Percentiles rank a stretch among this genome's conserved stretches.
These are phyloP conservation scores for Lamprologus speciosus DNA, from an alignment of 2,113 vertebrate species.

Conservation along the genomic window DNA sequence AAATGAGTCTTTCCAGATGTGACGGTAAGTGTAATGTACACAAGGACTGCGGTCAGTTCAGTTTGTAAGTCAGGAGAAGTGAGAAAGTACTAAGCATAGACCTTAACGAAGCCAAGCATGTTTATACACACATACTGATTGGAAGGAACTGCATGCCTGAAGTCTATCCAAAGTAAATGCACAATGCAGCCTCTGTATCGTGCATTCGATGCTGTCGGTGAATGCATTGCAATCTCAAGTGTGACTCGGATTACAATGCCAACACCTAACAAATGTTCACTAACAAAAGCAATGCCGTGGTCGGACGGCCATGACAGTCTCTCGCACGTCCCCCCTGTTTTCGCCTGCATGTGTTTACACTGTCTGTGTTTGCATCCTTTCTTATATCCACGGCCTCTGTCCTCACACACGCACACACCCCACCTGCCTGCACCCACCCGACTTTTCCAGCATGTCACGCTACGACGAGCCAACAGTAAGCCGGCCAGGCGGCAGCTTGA, in stretches of 20 bases:
- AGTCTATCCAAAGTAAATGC: background rate
- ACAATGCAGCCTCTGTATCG: background rate
- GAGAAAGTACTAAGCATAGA: background rate
- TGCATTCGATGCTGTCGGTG: background rate
- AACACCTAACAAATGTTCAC: background rate
- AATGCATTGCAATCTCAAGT: constrained; percentile 4
- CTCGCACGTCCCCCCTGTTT: background rate
- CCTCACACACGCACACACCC: constrained; percentile 23
- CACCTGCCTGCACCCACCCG: constrained; percentile 34
- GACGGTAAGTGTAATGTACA: background rate
- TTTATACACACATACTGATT: background rate
- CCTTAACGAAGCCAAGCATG: constrained; percentile 10
- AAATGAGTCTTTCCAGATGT: background rate
- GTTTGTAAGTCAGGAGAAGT: background rate
- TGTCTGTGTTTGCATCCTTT: constrained; percentile 48
- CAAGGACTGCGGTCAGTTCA: background rate
- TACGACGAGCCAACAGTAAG: constrained; percentile 70
- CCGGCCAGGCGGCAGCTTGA: constrained; percentile 73
- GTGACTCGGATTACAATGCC: constrained; percentile 4
- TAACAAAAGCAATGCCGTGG: background rate
- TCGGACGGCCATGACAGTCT: background rate
- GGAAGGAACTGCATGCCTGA: background rate
- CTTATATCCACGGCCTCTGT: background rate
- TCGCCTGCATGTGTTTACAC: constrained; percentile 32
- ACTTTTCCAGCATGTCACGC: constrained; percentile 75